phyloP scores from a whole-genome alignment of 2,113 vertebrate species.

The Empidonax traillii region DNA sequence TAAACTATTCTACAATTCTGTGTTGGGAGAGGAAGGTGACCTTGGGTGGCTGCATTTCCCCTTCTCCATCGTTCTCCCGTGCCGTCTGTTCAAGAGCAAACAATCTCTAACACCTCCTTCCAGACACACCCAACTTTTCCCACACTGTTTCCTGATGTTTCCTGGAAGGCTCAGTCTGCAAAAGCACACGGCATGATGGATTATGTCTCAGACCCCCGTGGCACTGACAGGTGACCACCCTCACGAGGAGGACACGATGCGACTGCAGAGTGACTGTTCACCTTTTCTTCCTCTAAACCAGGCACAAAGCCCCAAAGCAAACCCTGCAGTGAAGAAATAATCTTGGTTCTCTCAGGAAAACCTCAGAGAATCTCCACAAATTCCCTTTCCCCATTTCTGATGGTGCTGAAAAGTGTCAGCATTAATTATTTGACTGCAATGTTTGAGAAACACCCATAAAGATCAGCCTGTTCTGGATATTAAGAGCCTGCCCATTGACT shows the following conservation, averaged over 20 bases:
- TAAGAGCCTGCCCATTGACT: neutral
- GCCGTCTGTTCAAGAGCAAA: neutral
- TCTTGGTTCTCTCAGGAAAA: neutral
- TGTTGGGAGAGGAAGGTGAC: neutral
- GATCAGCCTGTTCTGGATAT: neutral
- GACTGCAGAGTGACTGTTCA: neutral
- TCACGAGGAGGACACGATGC: neutral
- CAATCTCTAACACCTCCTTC: neutral
- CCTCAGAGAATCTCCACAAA: neutral
- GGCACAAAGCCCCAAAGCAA: neutral
- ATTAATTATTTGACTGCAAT: neutral
- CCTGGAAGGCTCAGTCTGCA: neutral
- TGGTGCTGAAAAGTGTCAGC: neutral
- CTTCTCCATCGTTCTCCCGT: fast-evolving
- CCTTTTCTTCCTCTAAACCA: neutral
- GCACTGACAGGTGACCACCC: neutral
- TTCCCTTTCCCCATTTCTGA: neutral
- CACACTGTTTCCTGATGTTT: neutral
- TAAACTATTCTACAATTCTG: neutral
- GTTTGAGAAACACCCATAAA: neutral
- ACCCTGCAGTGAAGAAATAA: neutral
- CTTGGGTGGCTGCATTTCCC: neutral
- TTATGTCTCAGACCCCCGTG: neutral
- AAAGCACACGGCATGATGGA: neutral
- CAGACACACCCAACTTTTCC: neutral